Evolutionary conservation across 2,797 vertebrate species (phyloP).

Genomic region (Ammospiza maritima): DNA sequence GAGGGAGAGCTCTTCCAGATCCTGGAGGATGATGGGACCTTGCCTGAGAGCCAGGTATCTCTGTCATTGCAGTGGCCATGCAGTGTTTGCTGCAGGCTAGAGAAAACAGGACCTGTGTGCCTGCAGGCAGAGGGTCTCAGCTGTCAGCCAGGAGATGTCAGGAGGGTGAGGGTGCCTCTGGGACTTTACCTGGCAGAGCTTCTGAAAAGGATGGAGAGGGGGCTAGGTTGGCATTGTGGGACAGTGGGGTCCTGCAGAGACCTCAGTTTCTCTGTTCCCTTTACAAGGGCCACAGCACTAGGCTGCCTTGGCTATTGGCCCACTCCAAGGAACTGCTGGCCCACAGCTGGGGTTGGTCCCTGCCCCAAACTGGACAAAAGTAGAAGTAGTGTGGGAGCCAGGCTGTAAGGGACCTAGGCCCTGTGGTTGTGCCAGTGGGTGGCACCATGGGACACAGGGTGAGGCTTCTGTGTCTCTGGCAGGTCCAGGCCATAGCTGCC

Average conservation of each 20-base stretch:
- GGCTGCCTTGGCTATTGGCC: neutral
- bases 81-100: neutral
- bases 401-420: accelerated
- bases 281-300: neutral
- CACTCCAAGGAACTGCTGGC: neutral
- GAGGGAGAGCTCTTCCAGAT: conserved; percentile 97
- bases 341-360: neutral
- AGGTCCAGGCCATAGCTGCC: conserved; percentile 91
- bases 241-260: neutral
- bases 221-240: neutral
- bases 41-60: conserved; percentile 90
- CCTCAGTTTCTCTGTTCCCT: neutral
- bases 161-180: neutral
- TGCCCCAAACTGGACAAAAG: neutral
- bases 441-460: neutral
- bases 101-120: neutral
- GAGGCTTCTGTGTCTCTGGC: neutral
- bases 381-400: neutral
- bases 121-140: neutral
- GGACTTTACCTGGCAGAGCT: neutral
- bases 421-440: neutral
- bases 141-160: neutral
- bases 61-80: neutral
- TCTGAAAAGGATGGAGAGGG: neutral
- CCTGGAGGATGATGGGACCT: conserved; percentile 90